phyloP scores from a whole-genome alignment of 2,888 invertebrate species.

The Netelia melanura region DNA sequence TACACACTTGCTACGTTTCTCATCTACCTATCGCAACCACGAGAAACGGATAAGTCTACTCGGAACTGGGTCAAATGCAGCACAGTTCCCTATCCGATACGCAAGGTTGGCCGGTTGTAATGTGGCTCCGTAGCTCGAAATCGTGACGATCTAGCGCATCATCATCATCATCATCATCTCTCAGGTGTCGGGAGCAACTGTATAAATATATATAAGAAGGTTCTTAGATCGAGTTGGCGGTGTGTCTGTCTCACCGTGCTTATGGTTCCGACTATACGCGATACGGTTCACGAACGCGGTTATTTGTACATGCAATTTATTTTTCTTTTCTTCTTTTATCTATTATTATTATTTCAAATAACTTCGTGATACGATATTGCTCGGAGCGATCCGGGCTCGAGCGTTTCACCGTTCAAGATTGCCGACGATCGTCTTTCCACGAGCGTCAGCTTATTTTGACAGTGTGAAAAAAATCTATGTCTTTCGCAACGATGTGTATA shows the following conservation, averaged over 20 bases:
- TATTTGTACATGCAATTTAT: slow-evolving; percentile 3
- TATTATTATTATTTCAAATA: slow-evolving; percentile 18
- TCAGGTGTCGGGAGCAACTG: slow-evolving; percentile 62
- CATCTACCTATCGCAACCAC: slow-evolving; percentile 63
- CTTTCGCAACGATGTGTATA: slow-evolving; percentile 24
- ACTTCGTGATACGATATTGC: slow-evolving; percentile 52
- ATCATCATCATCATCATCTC: slow-evolving; percentile 55
- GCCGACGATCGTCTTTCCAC: slow-evolving; percentile 1
- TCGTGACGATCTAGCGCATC: slow-evolving; percentile 65
- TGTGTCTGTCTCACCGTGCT: neutral
- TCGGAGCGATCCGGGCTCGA: slow-evolving; percentile 23
- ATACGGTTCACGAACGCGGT: slow-evolving; percentile 14
- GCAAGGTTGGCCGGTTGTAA: slow-evolving; percentile 64
- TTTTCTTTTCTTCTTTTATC: neutral
- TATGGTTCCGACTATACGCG: neutral
- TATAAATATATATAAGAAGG: slow-evolving; percentile 53
- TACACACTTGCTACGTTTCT: slow-evolving; percentile 46
- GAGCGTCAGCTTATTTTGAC: slow-evolving; percentile 47
- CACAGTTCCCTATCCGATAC: slow-evolving; percentile 65
- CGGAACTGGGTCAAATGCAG: slow-evolving; percentile 67
- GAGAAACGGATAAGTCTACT: slow-evolving; percentile 62
- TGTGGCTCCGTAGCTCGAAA: slow-evolving; percentile 56
- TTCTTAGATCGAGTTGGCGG: slow-evolving; percentile 45
- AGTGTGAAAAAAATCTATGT: slow-evolving; percentile 25
- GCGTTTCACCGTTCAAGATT: slow-evolving; percentile 41